Evolutionary conservation across 2,113 vertebrate species (phyloP).

Genomic region (Syngnathus scovelli): DNA sequence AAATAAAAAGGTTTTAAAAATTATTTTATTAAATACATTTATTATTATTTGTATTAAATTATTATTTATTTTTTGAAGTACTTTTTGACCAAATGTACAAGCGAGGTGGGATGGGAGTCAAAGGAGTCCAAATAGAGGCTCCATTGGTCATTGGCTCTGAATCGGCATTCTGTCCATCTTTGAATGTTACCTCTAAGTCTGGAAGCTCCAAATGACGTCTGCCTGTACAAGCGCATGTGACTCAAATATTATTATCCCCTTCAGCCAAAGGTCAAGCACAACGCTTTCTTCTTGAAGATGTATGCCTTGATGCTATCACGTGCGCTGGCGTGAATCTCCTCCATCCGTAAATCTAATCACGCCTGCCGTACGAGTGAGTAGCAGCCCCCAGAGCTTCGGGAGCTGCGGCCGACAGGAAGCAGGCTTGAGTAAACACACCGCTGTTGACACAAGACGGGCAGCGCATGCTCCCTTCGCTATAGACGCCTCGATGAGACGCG

Average conservation of each 20-base stretch:
- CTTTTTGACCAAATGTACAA: no score
- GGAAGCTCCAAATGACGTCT: neutral
- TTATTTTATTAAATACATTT: no score
- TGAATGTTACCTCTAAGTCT: no score
- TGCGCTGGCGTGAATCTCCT: constrained; percentile 65
- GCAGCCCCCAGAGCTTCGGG: constrained; percentile 34
- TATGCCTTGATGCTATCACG: constrained; percentile 61
- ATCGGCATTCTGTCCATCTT: neutral
- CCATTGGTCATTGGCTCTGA: no score
- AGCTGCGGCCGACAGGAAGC: constrained; percentile 47
- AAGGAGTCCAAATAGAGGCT: no score
- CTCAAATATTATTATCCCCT: constrained; percentile 56
- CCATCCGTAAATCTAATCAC: constrained; percentile 70
- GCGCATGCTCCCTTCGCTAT: constrained; percentile 30
- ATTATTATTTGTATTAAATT: no score
- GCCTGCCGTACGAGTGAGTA: constrained; percentile 22
- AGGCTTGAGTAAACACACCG: constrained; percentile 66
- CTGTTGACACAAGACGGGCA: constrained; percentile 69
- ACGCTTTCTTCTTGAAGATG: constrained; percentile 57
- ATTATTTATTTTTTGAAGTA: no score
- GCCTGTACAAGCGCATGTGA: constrained; percentile 36
- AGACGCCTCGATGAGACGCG: constrained; percentile 29
- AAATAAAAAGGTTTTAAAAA: no score
- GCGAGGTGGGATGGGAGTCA: no score
- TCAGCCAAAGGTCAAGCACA: constrained; percentile 60